Evolutionary conservation across 2,888 invertebrate species (phyloP), one percentile per base, ranked within the genome.

Genomic region (Ischnus inquisitorius): DNA sequence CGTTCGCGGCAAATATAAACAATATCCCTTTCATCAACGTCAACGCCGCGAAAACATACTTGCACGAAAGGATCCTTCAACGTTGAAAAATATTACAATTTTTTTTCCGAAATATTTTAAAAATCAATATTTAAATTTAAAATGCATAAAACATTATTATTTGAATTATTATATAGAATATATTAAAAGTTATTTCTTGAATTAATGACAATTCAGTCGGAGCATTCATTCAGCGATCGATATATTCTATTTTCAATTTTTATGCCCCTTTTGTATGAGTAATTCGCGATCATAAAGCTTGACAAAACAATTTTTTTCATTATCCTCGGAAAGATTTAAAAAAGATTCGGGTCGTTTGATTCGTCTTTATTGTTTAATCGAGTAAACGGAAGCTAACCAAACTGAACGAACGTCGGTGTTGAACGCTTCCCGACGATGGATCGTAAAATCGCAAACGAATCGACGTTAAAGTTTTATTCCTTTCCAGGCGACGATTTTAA

Each of bases 391-490:
- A 1, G 64, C 62, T 72, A 54, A 60, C 46, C 41, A 67, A 74
- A 68, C 54, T 68, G 57, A 77, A 69, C 43, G 48, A 41, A n/a
- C 80, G 68, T 64, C 74, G 72, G 68, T 12, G 80, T 62, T 54
- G 60, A 72, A 77, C 72, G 62, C 62, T 80, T 68, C 68, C 28
- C 74, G 68, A 84, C 76, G 77, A 34, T 60, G 6, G 48, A 84
- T 84, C 80, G 80, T 80, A 80, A 84, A 84, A 69, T 84, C 39
- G 80, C 77, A 77, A 84, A 80, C 69, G 83, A 80, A 80, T 77
- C 54, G 83, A 74, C 83, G 74, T 80, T 80, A 80, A 84, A 84
- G 64, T 84, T 84, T 84, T 84, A 84, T 84, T 80, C 46, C 74
- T 74, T 84, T 77, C 77, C 77, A 68, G 67, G 19, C 48, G 77